Evolutionary conservation across 2,888 invertebrate species (phyloP).

Genomic region (Hirtodrosophila duncani): DNA sequence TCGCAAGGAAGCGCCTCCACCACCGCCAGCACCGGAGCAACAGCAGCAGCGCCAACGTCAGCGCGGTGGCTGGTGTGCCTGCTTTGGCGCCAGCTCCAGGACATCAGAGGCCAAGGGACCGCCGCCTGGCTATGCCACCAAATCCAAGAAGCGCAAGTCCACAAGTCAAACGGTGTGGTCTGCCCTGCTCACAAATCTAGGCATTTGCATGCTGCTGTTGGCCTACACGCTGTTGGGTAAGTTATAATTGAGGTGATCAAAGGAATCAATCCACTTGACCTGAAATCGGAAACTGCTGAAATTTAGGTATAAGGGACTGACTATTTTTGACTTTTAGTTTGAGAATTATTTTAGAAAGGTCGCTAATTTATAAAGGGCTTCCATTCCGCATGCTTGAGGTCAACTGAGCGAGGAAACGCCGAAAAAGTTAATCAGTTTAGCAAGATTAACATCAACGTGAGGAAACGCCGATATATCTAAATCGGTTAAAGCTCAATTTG

Average conservation of each 20-base stretch:
- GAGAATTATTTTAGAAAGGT: no score
- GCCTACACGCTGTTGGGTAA: constrained; percentile 86
- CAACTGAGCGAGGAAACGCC: no score
- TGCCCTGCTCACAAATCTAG: constrained; percentile 88
- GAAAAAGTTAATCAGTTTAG: no score
- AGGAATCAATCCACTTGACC: neutral
- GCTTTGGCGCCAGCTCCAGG: constrained; percentile 40
- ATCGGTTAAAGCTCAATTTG: no score
- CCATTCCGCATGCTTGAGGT: no score
- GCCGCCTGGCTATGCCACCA: constrained; percentile 53
- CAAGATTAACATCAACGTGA: no score
- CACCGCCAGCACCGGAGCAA: constrained; percentile 26
- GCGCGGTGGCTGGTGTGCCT: constrained; percentile 53
- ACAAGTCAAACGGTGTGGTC: constrained; percentile 79
- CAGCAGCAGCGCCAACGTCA: constrained; percentile 49
- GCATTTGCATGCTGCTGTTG: constrained; percentile 88
- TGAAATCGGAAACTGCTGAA: neutral
- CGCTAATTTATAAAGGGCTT: no score
- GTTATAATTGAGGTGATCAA: constrained; percentile 57
- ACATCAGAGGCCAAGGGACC: constrained; percentile 40
- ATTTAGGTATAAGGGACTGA: neutral
- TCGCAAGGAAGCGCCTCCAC: constrained; percentile 40
- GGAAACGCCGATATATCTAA: no score
- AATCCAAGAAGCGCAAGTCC: constrained; percentile 59
- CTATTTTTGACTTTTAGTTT: no score